These are phyloP conservation scores for Hoplostethus atlanticus DNA, from an alignment of 2,797 vertebrate species.

Conservation along the genomic window DNA sequence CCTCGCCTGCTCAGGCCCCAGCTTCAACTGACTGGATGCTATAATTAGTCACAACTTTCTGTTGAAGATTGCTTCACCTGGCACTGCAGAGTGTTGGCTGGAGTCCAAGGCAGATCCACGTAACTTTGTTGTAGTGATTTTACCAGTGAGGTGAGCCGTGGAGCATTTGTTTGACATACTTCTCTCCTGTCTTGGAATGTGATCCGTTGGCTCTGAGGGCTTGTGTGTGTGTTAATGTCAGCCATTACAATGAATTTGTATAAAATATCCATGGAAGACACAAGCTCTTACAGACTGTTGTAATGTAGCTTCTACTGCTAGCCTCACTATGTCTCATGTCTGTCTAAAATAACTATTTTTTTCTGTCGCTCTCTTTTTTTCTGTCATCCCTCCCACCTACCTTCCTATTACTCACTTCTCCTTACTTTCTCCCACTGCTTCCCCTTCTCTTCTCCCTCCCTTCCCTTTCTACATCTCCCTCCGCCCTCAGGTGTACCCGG, in stretches of 20 bases:
- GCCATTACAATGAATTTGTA: background rate
- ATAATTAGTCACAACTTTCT: slow-evolving; percentile 37
- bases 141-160: background rate
- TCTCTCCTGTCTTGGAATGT: background rate
- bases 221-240: background rate
- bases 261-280: background rate
- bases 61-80: background rate
- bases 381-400: background rate
- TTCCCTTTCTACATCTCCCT: background rate
- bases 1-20: slow-evolving; percentile 1
- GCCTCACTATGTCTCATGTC: background rate
- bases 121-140: background rate
- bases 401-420: background rate
- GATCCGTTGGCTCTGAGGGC: background rate
- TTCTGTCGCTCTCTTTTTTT: background rate
- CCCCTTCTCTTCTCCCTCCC: background rate
- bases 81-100: background rate
- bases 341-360: background rate
- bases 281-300: background rate
- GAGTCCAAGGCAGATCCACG: background rate
- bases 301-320: background rate
- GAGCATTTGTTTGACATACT: background rate
- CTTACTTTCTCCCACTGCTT: background rate
- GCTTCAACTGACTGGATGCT: slow-evolving; percentile 16
- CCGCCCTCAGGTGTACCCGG: slow-evolving; percentile 91